Base-by-base conservation (phyloP, 2,888 invertebrate species). In the Eurois occulta region DNA sequence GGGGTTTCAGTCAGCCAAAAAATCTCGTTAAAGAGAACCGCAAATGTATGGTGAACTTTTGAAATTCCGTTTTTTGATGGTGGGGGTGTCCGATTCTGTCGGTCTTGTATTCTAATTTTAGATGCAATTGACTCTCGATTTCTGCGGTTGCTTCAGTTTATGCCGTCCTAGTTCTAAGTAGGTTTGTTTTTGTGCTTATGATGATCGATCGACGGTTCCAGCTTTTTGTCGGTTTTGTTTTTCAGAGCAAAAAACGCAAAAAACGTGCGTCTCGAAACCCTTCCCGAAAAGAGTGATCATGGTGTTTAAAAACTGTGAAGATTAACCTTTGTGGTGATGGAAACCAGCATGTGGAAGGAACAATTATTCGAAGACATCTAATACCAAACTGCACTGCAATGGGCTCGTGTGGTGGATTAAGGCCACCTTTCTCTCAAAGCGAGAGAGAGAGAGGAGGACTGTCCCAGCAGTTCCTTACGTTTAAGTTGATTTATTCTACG, bases 71-170 rank as follows among this genome's bases (percentile, higher is more conserved):
- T 78, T 73, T 84, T 77, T 72, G 66, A 58, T 67, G 68, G 75
- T 69, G 46, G 58, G 58, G 58, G 58, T 72, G 66, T 75, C 46
- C 78, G 55, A 75, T 74, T 81, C 75, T 71, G 72, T 67, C 69
- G 75, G 78, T 78, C 72, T 83, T 87, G 84, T 88, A 73, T 87
- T 88, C 87, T 88, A 84, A 87, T 87, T 87, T 87, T 81, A 88
- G 85, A 88, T 84, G 88, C 83, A 87, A 87, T 86, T 79, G 81
- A 88, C 87, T 87, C 77, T 87, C 84, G 84, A 81, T 87, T 87
- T 87, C 81, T 87, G 77, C 52, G 75, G 81, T 87, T 88, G 75
- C 78, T 84, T 88, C 78, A 87, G 79, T 80, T 86, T 72, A 83
- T 84, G 75, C 76, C 66, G 81, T 79, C 38, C 77, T 62, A 76